Percentiles rank a stretch among this genome's conserved stretches.
These are phyloP conservation scores for Oscheius onirici DNA, from an alignment of 2,888 invertebrate species.

Conservation along the genomic window DNA sequence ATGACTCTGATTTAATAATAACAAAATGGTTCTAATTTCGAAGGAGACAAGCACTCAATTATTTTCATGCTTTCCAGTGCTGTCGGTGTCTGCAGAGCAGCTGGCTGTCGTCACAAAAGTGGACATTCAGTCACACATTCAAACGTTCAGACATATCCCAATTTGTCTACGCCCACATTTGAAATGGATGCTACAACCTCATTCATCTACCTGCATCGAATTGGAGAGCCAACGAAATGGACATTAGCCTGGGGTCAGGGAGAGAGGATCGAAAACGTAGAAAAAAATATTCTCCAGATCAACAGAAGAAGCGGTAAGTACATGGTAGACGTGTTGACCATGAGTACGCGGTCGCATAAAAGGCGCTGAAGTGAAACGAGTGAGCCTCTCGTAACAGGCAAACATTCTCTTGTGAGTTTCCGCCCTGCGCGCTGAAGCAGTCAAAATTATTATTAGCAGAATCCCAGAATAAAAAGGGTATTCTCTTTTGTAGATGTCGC, in stretches of 20 bases:
- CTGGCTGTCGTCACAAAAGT: not conserved
- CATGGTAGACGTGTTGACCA: conserved; percentile 28
- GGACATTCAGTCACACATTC: not conserved
- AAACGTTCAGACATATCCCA: not conserved
- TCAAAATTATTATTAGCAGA: conserved; percentile 10
- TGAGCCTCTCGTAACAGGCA: conserved; percentile 32
- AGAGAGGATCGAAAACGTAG: not conserved
- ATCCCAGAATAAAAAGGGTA: no score
- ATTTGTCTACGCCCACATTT: conserved; percentile 18
- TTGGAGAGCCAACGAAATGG: not conserved
- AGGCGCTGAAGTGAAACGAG: conserved; percentile 32
- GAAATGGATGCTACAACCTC: conserved; percentile 8
- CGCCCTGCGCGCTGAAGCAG: conserved; percentile 8
- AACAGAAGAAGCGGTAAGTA: conserved; percentile 5
- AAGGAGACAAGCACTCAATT: conserved; percentile 10
- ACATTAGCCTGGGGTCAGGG: not conserved
- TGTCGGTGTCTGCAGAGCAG: not conserved
- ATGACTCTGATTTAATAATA: not conserved
- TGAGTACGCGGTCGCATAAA: conserved; percentile 31
- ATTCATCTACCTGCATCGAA: conserved; percentile 13
- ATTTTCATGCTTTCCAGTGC: conserved; percentile 10
- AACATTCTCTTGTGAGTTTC: conserved; percentile 32
- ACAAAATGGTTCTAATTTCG: not conserved
- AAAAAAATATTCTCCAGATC: not conserved
- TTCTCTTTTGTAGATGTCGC: no score